These are phyloP conservation scores for Forbesichthys papilliferus DNA, from an alignment of 2,113 vertebrate species.

Conservation along the genomic window DNA sequence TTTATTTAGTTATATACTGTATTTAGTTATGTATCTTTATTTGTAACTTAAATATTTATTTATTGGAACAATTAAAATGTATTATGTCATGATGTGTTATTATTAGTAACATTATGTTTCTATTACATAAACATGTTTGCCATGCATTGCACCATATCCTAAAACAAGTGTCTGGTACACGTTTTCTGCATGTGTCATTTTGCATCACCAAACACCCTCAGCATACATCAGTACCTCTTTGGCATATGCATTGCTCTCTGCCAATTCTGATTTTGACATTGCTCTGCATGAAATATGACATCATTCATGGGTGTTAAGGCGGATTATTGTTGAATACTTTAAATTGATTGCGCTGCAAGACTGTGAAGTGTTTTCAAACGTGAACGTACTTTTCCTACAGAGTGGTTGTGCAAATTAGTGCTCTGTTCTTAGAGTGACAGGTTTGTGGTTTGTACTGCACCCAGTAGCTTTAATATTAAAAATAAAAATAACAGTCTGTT, in stretches of 20 bases:
- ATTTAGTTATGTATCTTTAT: too few species aligned
- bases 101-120: too few species aligned
- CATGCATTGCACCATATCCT: not conserved
- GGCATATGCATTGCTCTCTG: not conserved
- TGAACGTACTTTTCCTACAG: conserved; percentile 15
- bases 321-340: conserved; percentile 15
- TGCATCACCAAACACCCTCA: not conserved
- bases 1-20: too few species aligned
- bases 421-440: not conserved
- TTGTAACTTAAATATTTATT: too few species aligned
- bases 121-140: too few species aligned
- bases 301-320: conserved; percentile 1
- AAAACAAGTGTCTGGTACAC: too few species aligned
- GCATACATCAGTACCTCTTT: not conserved
- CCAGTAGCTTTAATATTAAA: not conserved
- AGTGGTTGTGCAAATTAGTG: not conserved
- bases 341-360: conserved; percentile 10
- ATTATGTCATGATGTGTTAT: too few species aligned
- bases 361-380: conserved; percentile 2
- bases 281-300: conserved; percentile 9
- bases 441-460: not conserved
- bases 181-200: not conserved
- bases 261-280: conserved; percentile 6
- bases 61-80: too few species aligned
- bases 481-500: conserved; percentile 1